Conservation (phyloP, 2,113 vertebrate genomes). For the Ranitomeya imitator region DNA sequence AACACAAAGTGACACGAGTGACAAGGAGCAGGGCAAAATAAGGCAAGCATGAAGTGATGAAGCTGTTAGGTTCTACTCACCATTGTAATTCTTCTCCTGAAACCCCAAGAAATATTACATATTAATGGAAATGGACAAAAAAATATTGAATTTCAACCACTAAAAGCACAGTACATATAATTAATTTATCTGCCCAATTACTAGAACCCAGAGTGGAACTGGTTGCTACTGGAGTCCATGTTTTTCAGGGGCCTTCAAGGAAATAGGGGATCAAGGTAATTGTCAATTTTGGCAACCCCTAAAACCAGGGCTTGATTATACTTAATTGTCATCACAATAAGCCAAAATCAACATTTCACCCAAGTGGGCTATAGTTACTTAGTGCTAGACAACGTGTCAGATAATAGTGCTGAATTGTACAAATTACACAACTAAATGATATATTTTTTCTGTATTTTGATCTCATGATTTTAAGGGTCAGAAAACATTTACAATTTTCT, state of each 20-base stretch:
- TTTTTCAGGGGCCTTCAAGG: neutral
- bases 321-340: too few relatives aligned
- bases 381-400: neutral
- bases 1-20: constrained; percentile 27
- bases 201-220: neutral
- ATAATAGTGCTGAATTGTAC: neutral
- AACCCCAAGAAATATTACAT: constrained; percentile 12
- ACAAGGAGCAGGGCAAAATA: neutral
- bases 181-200: too few relatives aligned
- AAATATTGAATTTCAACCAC: neutral
- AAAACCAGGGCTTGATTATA: neutral
- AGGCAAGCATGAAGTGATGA: neutral
- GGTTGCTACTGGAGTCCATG: neutral
- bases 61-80: constrained; percentile 9
- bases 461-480: too few relatives aligned
- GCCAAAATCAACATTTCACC: neutral
- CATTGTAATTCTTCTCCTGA: constrained; percentile 27
- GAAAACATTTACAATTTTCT: neutral
- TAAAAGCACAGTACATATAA: too few relatives aligned
- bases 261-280: neutral
- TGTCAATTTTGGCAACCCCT: neutral
- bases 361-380: neutral
- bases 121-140: neutral
- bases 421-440: too few relatives aligned
- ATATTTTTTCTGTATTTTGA: too few relatives aligned